Conservation (phyloP, 1,140 invertebrate species). For the Solenopsis invicta region DNA sequence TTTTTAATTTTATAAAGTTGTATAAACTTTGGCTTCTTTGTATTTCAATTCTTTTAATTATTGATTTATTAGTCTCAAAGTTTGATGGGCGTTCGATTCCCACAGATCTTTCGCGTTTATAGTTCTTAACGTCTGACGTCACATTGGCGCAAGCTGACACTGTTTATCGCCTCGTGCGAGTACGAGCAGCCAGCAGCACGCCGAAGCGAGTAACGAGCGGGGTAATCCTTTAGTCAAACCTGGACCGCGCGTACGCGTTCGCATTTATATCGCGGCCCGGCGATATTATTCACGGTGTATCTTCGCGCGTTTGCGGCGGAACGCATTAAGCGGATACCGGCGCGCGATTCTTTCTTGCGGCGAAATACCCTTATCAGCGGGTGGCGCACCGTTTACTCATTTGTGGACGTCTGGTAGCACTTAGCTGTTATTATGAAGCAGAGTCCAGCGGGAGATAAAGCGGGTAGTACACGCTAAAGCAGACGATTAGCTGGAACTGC, state of each 20-base stretch:
- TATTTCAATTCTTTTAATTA: not conserved
- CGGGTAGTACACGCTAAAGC: constrained; percentile 39
- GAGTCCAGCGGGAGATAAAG: constrained; percentile 40
- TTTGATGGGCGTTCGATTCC: not conserved
- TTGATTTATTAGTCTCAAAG: not conserved
- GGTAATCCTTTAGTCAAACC: constrained; percentile 57
- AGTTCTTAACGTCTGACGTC: not conserved
- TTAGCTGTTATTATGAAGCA: constrained; percentile 63
- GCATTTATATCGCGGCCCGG: constrained; percentile 73
- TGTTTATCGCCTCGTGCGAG: constrained; percentile 43
- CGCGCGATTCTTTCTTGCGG: constrained; percentile 57
- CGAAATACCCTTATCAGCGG: constrained; percentile 64
- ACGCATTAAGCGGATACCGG: constrained; percentile 70
- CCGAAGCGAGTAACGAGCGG: constrained; percentile 45
- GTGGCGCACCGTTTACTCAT: constrained; percentile 54
- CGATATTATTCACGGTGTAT: constrained; percentile 71
- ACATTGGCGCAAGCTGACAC: constrained; percentile 16
- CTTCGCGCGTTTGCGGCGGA: constrained; percentile 47
- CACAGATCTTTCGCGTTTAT: not conserved
- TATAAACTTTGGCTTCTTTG: not conserved
- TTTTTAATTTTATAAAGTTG: not conserved
- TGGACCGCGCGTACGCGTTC: constrained; percentile 56
- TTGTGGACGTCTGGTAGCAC: constrained; percentile 58
- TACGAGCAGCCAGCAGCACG: constrained; percentile 12
- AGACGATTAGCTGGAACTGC: constrained; percentile 18